Evolutionary conservation across 2,888 invertebrate genomes (phyloP), one percentile per base, ranked within the genome.

Genomic region (Drosophila nr. fundita): DNA sequence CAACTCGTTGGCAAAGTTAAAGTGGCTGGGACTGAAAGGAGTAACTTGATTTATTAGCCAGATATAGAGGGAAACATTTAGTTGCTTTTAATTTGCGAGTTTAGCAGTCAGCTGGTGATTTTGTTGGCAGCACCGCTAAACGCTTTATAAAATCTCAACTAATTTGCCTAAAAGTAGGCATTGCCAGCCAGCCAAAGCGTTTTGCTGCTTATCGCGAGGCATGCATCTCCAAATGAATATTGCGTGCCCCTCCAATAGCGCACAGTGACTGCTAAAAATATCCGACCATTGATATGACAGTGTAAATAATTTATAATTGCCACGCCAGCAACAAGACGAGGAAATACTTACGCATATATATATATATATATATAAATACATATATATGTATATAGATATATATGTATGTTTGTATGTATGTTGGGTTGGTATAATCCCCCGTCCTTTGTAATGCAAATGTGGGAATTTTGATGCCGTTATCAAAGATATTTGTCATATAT

Each of bases 161-260:
- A 88, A 88, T 88, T 88, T 86, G 83, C 86, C 83, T 86, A 74
- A 88, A 83, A 83, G 83, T 83, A 80, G 80, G 78, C 87, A 78
- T 70, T 70, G 45, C 8, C 24, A 24, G 45, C 8, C 24, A 24
- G 63, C 73, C 27, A 69, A 69, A 61, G 29, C 54, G 63, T 54
- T 59, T 55, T 24, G 29, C 50, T 18, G 50, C 66, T 80, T 82
- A 87, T 85, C 87, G 78, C 36, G 71, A 66, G 65, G 73, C 84
- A 78, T 89, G 89, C 89, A 89, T 89, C 90, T 89, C 89, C 81
- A 81, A 90, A 90, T 87, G 74, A 84, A 74, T 74, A 71, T 89
- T 82, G 89, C 90, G 84, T 90, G 89, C 27, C 6, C 40, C 27
- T 1, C 38, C 27, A n/a, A 21, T 10, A 55, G n/a, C 24, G 53